These are phyloP conservation scores for Hiodon tergisus DNA, from an alignment of 2,113 vertebrate species.

Conservation along the genomic window DNA sequence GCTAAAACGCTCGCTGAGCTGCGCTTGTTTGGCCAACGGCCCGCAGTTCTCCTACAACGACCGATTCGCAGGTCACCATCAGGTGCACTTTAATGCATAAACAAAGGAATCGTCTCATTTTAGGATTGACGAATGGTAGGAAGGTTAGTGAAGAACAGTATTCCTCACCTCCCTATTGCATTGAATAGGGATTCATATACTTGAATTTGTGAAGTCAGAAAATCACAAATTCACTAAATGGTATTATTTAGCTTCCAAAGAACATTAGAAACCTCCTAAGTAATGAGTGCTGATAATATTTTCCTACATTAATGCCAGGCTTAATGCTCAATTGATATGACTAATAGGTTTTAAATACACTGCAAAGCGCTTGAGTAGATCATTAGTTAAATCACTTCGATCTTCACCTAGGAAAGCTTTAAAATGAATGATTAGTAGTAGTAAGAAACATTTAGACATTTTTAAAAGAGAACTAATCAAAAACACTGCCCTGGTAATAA, in stretches of 20 bases:
- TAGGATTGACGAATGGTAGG: too few relatives aligned
- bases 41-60: background rate
- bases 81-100: background rate
- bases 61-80: background rate
- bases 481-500: background rate
- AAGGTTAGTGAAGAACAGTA: too few relatives aligned
- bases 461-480: background rate
- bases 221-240: background rate
- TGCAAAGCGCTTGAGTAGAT: conserved; percentile 9
- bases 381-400: background rate
- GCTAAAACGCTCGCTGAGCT: too few relatives aligned
- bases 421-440: background rate
- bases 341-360: background rate
- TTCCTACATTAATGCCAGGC: background rate
- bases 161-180: too few relatives aligned
- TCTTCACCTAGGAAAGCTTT: conserved; percentile 1
- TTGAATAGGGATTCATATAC: background rate
- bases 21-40: background rate
- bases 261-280: background rate
- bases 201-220: background rate
- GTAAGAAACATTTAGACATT: background rate
- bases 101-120: too few relatives aligned
- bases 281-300: background rate
- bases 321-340: background rate
- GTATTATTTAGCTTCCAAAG: background rate